Conservation (phyloP, 2,888 invertebrate species). For the Scaptomyza tumidula region DNA sequence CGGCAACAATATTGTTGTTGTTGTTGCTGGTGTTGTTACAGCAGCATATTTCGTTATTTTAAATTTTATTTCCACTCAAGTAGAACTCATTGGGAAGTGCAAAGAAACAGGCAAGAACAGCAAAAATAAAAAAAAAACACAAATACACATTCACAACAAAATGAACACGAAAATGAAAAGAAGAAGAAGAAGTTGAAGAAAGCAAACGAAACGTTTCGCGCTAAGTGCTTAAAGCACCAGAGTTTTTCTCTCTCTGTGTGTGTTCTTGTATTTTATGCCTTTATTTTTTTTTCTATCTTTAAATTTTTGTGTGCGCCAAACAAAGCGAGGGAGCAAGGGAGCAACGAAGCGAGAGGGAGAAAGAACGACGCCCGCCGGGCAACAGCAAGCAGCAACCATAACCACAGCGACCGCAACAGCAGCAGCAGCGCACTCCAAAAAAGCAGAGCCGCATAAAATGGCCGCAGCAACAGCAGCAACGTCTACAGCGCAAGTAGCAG, state of each 20-base stretch:
- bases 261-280: constrained; percentile 22
- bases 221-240: constrained; percentile 54
- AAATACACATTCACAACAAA: not conserved
- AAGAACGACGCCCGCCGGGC: constrained; percentile 36
- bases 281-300: constrained; percentile 38
- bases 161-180: not conserved
- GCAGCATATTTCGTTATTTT: constrained; percentile 64
- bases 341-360: constrained; percentile 15
- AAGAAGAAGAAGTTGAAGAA: constrained; percentile 10
- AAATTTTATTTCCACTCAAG: constrained; percentile 67
- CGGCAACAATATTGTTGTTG: constrained; percentile 37
- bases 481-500: constrained; percentile 30
- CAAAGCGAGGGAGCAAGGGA: constrained; percentile 14
- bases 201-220: constrained; percentile 24
- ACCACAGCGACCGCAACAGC: constrained; percentile 16
- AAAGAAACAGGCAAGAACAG: constrained; percentile 29
- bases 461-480: constrained; percentile 42
- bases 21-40: constrained; percentile 27
- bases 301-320: constrained; percentile 52
- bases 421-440: constrained; percentile 34
- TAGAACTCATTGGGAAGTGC: constrained; percentile 51
- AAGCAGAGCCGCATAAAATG: constrained; percentile 58
- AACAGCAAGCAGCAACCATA: constrained; percentile 16
- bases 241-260: constrained; percentile 10
- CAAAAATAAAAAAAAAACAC: constrained; percentile 1